These are phyloP conservation scores for Artemia franciscana DNA, from an alignment of 1,140 invertebrate genomes.

Conservation along the genomic window DNA sequence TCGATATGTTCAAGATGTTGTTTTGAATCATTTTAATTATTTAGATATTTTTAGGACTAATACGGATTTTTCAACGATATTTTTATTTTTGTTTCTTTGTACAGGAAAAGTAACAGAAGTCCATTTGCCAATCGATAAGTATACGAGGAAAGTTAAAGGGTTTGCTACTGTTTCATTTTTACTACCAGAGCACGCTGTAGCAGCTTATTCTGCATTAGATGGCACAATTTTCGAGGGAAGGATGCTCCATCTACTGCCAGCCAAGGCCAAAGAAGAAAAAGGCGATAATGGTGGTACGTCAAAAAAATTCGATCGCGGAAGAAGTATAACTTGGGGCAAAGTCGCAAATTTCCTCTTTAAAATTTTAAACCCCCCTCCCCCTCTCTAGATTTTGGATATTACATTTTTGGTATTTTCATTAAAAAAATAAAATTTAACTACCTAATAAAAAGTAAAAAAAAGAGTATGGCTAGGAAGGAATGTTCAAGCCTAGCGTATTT, in stretches of 20 bases:
- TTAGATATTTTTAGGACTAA: constrained; percentile 1
- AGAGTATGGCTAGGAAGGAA: too few relatives aligned
- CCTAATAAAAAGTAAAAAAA: too few relatives aligned
- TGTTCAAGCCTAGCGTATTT: too few relatives aligned
- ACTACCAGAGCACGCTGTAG: constrained; percentile 82
- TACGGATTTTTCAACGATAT: constrained; percentile 3
- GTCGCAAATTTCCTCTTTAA: too few relatives aligned
- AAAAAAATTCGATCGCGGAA: too few relatives aligned
- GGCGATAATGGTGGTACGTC: constrained; percentile 20
- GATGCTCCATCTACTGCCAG: constrained; percentile 78
- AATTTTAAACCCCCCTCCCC: too few relatives aligned
- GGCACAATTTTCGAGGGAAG: constrained; percentile 70
- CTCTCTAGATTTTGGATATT: too few relatives aligned
- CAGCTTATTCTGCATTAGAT: constrained; percentile 66
- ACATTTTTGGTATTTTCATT: too few relatives aligned
- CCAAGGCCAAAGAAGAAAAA: constrained; percentile 34
- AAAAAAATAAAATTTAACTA: too few relatives aligned
- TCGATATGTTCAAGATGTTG: too few relatives aligned
- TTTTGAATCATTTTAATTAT: too few relatives aligned
- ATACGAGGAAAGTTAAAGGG: constrained; percentile 66
- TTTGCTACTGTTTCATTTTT: constrained; percentile 82
- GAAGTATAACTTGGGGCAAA: too few relatives aligned
- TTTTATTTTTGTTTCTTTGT: constrained; percentile 15
- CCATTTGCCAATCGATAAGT: constrained; percentile 62
- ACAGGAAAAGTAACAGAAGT: constrained; percentile 64